phyloP scores from a whole-genome alignment of 64 coral and sea anemone species.

The Stichodactyla helianthus region DNA sequence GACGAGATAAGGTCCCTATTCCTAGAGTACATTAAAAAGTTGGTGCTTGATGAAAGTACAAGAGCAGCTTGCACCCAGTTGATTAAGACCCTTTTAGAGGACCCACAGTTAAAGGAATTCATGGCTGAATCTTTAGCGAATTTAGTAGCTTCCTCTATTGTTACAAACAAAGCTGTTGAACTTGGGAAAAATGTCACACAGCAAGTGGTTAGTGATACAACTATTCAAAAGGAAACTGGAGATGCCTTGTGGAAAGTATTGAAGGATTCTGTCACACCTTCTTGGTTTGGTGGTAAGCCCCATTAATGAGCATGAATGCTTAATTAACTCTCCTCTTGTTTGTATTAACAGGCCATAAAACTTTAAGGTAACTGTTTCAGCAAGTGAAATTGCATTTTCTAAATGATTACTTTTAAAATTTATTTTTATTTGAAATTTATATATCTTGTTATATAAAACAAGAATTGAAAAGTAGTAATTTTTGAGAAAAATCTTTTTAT shows the following conservation, averaged over 20 bases:
- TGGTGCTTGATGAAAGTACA: conserved; percentile 77
- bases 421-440: too few species aligned
- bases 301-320: not conserved
- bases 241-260: conserved; percentile 80
- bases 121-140: conserved; percentile 66
- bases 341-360: too few species aligned
- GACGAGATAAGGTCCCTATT: conserved; percentile 32
- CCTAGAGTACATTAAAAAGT: conserved; percentile 48
- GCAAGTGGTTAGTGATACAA: conserved; percentile 67
- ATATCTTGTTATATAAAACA: too few species aligned
- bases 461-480: too few species aligned
- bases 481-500: too few species aligned
- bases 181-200: conserved; percentile 85
- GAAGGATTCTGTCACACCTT: conserved; percentile 70
- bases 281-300: conserved; percentile 52
- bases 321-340: not conserved
- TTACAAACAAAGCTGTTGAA: conserved; percentile 78
- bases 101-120: conserved; percentile 65
- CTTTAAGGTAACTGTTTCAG: too few species aligned
- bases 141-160: conserved; percentile 77
- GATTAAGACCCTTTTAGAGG: conserved; percentile 51
- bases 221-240: conserved; percentile 84
- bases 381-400: too few species aligned
- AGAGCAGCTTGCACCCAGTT: conserved; percentile 54
- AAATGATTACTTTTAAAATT: too few species aligned